Evolutionary conservation across 2,113 vertebrate genomes (phyloP), one percentile per base, ranked within the genome.

Genomic region (Ictalurus punctatus): DNA sequence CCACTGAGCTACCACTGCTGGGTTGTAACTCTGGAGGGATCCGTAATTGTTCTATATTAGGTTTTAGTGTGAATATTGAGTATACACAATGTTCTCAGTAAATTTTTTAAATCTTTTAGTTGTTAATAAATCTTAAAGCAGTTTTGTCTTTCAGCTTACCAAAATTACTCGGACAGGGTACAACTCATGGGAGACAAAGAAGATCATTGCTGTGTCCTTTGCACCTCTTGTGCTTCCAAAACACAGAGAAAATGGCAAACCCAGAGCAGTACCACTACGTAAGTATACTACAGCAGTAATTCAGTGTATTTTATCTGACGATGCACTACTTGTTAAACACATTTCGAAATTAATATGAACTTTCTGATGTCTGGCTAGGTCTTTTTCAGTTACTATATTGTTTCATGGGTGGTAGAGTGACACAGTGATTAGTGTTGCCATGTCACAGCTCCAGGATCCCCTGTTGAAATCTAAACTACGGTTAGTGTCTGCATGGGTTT

Each of bases 201-300:
- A 98, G 94, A 98, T 98, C 83, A 94, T 98, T 91, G 96, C 97
- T 58, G 97, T 98, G 89, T 98, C 97, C 59, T 98, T 98, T 61
- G 97, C 97, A 88, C 97, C 97, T 65, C 93, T 98, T 87, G 92
- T 97, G 87, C 96, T 97, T 86, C 97, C 97, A 13, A 96, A 95
- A 91, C 96, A 94, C 10, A 83, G 94, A 2, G 96, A 96, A 85
- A 94, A 95, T 10, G 95, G 95, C 40, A 96, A 95, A 87, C 92
- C 95, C 0, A 94, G 92, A 90, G 94, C 95, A 8, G 96, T 97
- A 89, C 94, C 96, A 63, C 90, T 98, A 87, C 97, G 97, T 98
- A 94, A 97, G 97, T 97, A 90, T 27, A 1, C n/a, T 76, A 2
- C 30, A 58, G 34, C 37, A 61, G 17, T 58, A 19, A 21, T 23